Evolutionary conservation across 2,113 vertebrate genomes (phyloP).

Genomic region (Channa maculata): DNA sequence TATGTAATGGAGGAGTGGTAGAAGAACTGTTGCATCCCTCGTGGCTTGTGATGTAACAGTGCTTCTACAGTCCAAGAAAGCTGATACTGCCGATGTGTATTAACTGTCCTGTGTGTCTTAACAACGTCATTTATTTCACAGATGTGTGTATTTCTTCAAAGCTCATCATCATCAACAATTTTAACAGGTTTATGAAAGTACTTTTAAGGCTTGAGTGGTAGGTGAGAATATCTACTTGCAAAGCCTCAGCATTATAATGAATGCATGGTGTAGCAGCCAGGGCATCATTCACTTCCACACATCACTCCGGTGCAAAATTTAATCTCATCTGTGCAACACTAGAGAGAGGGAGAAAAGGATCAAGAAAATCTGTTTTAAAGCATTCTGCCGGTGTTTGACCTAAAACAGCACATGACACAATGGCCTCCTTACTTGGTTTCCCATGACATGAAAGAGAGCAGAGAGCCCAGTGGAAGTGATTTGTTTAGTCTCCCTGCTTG

Average conservation of each 20-base stretch:
- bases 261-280: constrained; percentile 6
- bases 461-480: constrained; percentile 51
- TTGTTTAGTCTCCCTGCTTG: constrained; percentile 34
- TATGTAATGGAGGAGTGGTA: constrained; percentile 37
- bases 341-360: constrained; percentile 47
- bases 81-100: too few species aligned
- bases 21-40: constrained; percentile 4
- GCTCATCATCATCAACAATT: constrained; percentile 15
- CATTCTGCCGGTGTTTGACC: constrained; percentile 46
- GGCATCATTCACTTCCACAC: constrained; percentile 43
- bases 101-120: too few species aligned
- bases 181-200: constrained; percentile 8
- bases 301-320: constrained; percentile 48
- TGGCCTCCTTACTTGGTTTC: constrained; percentile 33
- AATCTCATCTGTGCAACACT: constrained; percentile 61
- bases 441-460: constrained; percentile 42
- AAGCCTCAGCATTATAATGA: constrained; percentile 17
- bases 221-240: constrained; percentile 18
- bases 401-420: constrained; percentile 48
- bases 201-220: constrained; percentile 7
- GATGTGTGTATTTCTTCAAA: not conserved
- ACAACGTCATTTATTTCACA: not conserved
- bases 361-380: constrained; percentile 53
- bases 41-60: constrained; percentile 47
- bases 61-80: not conserved